Evolutionary conservation across 2,797 vertebrate genomes (phyloP).

Genomic region (Cottoperca gobio): DNA sequence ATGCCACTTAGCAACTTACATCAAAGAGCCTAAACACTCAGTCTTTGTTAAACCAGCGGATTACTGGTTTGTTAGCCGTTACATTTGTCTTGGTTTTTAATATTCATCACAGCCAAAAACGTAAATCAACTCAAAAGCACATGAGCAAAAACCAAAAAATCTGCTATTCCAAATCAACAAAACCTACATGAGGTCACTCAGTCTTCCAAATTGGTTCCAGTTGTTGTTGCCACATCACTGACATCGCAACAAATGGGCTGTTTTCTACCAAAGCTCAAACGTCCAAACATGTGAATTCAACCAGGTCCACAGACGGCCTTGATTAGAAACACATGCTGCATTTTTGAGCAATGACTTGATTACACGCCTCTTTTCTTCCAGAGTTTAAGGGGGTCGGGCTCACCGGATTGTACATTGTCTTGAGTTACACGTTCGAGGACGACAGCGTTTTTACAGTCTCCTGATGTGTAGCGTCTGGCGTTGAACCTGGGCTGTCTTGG

Average conservation of each 20-base stretch:
- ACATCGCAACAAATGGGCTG: conserved; percentile 71
- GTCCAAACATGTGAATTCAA: conserved; percentile 80
- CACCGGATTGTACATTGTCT: conserved; percentile 27
- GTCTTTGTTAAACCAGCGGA: conserved; percentile 25
- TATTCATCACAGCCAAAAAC: conserved; percentile 3
- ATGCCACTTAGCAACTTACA: conserved; percentile 57
- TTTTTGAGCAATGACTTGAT: conserved; percentile 85
- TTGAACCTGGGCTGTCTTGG: conserved; percentile 25
- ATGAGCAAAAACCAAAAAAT: conserved; percentile 28
- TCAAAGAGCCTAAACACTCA: conserved; percentile 54
- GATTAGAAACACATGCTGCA: conserved; percentile 86
- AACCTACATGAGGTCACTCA: conserved; percentile 65
- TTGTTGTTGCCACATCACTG: conserved; percentile 78
- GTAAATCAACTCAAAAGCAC: neutral
- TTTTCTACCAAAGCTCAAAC: conserved; percentile 74
- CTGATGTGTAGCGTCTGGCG: conserved; percentile 16
- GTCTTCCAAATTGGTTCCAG: conserved; percentile 71
- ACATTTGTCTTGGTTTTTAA: conserved; percentile 21
- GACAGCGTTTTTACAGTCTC: neutral
- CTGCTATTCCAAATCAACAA: conserved; percentile 44
- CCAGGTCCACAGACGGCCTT: conserved; percentile 74
- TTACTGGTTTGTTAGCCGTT: neutral
- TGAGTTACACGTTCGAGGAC: conserved; percentile 12
- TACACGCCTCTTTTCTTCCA: conserved; percentile 78
- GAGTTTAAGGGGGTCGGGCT: conserved; percentile 26